A percentile compares a stretch with the other conserved stretches of the same genome.
Conservation (phyloP, 1,140 invertebrate genomes). For the Tribolium castaneum region DNA sequence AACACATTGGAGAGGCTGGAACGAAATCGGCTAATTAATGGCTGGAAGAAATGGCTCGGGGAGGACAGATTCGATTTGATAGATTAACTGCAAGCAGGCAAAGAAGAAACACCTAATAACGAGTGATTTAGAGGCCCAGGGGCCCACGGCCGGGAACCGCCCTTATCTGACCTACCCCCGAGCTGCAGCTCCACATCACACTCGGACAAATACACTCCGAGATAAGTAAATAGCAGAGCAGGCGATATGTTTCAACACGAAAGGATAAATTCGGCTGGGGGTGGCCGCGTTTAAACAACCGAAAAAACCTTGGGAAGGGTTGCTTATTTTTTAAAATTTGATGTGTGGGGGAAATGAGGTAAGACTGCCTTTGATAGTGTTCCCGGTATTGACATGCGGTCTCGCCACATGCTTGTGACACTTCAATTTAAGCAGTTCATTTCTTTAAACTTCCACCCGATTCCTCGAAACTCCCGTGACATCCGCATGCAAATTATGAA, state of each 20-base stretch:
- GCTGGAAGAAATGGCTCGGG: not conserved
- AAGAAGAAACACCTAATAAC: slow-evolving; percentile 41
- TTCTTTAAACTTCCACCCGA: not conserved
- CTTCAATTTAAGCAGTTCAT: not conserved
- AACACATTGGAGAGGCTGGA: slow-evolving; percentile 6
- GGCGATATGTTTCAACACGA: slow-evolving; percentile 13
- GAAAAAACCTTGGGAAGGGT: no score
- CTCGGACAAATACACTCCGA: slow-evolving; percentile 22
- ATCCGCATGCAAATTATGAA: not conserved
- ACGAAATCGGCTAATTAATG: not conserved
- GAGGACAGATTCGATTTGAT: slow-evolving; percentile 22
- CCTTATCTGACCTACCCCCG: slow-evolving; percentile 11
- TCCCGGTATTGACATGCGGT: not conserved
- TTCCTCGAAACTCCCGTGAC: not conserved
- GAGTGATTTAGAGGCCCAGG: slow-evolving; percentile 36
- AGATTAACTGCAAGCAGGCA: slow-evolving; percentile 31
- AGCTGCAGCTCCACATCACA: not conserved
- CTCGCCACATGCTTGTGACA: not conserved
- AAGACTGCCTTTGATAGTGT: not conserved
- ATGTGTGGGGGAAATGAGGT: no score
- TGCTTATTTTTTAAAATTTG: no score
- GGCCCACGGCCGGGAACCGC: not conserved
- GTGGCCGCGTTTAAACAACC: no score
- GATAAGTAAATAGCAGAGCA: slow-evolving; percentile 10
- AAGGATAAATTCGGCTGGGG: not conserved